These are phyloP conservation scores for Nasonovia ribisnigri DNA, from an alignment of 2,888 invertebrate genomes.

Conservation along the genomic window DNA sequence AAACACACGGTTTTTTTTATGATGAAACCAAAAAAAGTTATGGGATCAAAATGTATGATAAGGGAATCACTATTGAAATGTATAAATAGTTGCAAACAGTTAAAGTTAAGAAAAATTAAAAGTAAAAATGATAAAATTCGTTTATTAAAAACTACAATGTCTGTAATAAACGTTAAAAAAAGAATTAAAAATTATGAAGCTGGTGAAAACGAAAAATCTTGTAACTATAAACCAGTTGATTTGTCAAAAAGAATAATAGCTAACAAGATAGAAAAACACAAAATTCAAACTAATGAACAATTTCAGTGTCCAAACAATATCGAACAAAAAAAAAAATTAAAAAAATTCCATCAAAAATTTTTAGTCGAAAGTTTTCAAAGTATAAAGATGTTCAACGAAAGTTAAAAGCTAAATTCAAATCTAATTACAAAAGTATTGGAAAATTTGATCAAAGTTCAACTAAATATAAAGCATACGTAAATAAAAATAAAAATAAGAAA, in stretches of 20 bases:
- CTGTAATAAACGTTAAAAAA: not conserved
- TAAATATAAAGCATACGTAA: conserved; percentile 46
- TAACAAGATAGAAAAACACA: not conserved
- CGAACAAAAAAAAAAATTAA: not conserved
- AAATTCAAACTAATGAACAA: not conserved
- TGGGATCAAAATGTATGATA: not conserved
- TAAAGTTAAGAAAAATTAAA: not conserved
- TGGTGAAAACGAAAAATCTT: not conserved
- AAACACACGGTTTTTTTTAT: not conserved
- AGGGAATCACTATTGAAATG: not conserved
- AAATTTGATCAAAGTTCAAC: not conserved
- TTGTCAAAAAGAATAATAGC: not conserved
- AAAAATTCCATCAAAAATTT: conserved; percentile 14
- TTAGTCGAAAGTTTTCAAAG: conserved; percentile 19
- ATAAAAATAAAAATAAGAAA: conserved; percentile 24
- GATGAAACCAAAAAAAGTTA: not conserved
- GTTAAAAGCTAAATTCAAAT: conserved; percentile 39
- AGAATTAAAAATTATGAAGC: not conserved
- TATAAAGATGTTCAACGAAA: conserved; percentile 5
- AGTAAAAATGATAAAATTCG: not conserved
- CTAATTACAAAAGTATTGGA: not conserved
- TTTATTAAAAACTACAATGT: not conserved
- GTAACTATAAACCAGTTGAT: not conserved
- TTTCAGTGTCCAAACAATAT: not conserved
- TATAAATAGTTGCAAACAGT: not conserved